Conservation (phyloP, 2,888 invertebrate species). For the Aleiodes alternator region DNA sequence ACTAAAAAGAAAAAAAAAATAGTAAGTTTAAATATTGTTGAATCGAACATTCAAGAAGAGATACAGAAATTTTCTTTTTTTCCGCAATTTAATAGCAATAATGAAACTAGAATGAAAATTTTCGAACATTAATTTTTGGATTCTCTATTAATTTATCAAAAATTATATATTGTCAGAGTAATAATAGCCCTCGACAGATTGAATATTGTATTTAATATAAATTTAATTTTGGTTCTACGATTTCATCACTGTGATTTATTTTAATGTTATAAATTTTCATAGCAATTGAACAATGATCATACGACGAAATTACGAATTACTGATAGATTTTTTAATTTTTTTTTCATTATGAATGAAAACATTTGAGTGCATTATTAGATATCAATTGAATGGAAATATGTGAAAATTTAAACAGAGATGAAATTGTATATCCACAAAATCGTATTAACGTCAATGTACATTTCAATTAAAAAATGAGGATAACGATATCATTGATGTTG, state of each 20-base stretch:
- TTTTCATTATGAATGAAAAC: no score
- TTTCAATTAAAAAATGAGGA: conserved; percentile 55
- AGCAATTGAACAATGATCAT: conserved; percentile 13
- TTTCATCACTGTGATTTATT: conserved; percentile 10
- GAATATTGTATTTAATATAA: conserved; percentile 2
- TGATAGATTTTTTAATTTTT: no score
- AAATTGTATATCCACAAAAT: conserved; percentile 5
- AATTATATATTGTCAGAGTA: not conserved
- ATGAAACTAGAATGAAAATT: not conserved
- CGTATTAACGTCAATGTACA: conserved; percentile 1
- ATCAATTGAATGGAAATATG: conserved; percentile 20
- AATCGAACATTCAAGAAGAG: not conserved
- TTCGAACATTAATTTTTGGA: not conserved
- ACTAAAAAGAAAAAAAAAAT: conserved; percentile 37
- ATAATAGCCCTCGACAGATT: conserved; percentile 23
- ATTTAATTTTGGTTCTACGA: conserved; percentile 19
- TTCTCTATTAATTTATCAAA: not conserved
- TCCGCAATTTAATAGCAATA: not conserved
- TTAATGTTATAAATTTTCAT: conserved; percentile 8
- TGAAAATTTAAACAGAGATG: conserved; percentile 18
- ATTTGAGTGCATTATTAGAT: not conserved
- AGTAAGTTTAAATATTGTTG: not conserved
- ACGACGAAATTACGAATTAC: not conserved
- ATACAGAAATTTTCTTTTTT: conserved; percentile 10
- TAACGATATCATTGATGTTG: conserved; percentile 65